Base-by-base conservation (phyloP, 2,113 vertebrate species). In the Salminus brasiliensis region DNA sequence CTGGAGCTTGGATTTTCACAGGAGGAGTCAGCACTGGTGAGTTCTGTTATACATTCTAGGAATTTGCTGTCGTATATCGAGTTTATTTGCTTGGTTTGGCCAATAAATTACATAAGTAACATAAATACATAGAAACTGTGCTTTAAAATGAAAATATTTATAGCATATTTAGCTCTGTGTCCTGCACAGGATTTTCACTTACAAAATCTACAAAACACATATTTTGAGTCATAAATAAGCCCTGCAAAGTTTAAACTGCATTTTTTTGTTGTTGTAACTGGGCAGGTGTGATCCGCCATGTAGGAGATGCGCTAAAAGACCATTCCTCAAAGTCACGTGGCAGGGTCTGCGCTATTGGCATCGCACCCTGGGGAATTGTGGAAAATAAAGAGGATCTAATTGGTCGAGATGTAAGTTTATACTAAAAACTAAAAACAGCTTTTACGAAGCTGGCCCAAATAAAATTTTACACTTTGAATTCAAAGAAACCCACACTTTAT, bases 1-100 rank as follows among this genome's bases (percentile, higher is more conserved):
- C 97, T 0, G 96, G 97, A 18, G 97, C 97, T 39, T 99, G 97
- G 97, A 98, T 99, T 90, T 98, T 99, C 93, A 98, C 97, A 0
- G 95, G 96, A 0, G 97, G 97, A 59, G 94, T 99, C 85, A 97
- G 96, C 85, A 98, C 97, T 0, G 97, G 97, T 98, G 89, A 88
- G 53, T 23, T 4, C 43, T 59, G 43, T 9, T 29, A 32, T 43
- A 45, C 34, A 41, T 15, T 55, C 23, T 5, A 49, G 47, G 18
- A 21, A 21, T 49, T 21, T 49, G 5, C n/a, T n/a, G n/a, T n/a
- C n/a, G n/a, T n/a, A n/a, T n/a, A n/a, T n/a, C n/a, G n/a, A n/a
- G n/a, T n/a, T n/a, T n/a, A n/a, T n/a, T n/a, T n/a, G n/a, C n/a
- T n/a, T n/a, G n/a, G n/a, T n/a, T n/a, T n/a, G n/a, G n/a, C n/a